Conservation (phyloP, 2,888 invertebrate species). For the Trichopoda pennipes region DNA sequence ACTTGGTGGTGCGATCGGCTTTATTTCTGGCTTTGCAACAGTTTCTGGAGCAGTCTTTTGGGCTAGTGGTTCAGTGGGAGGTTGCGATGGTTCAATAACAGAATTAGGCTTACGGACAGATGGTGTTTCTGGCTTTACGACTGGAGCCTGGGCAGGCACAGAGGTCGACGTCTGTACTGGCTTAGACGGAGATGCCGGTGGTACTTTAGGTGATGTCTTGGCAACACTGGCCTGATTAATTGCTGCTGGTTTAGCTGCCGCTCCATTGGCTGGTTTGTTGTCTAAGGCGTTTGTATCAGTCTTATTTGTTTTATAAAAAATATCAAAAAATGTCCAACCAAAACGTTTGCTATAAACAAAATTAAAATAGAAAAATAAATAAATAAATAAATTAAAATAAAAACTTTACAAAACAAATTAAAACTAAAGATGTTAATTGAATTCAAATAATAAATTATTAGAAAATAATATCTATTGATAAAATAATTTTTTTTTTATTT, state of each 20-base stretch:
- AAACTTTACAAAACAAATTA: constrained; percentile 17
- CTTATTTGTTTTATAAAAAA: constrained; percentile 76
- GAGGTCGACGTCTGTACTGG: constrained; percentile 33
- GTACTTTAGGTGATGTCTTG: constrained; percentile 49
- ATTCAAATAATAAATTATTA: not conserved
- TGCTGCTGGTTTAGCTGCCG: constrained; percentile 41
- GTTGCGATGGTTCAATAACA: constrained; percentile 19
- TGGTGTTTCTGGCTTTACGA: not conserved
- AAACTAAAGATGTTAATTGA: constrained; percentile 38
- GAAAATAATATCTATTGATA: constrained; percentile 2
- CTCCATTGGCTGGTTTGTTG: constrained; percentile 64
- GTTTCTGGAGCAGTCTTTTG: constrained; percentile 62
- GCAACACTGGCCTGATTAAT: constrained; percentile 34
- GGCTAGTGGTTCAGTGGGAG: constrained; percentile 2
- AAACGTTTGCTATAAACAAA: constrained; percentile 79
- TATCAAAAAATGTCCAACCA: constrained; percentile 79
- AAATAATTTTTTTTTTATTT: constrained; percentile 14
- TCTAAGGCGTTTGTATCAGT: constrained; percentile 74
- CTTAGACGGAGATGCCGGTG: constrained; percentile 49
- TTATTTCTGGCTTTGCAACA: constrained; percentile 59
- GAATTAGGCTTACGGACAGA: constrained; percentile 27
- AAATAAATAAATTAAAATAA: constrained; percentile 60
- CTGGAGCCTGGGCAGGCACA: constrained; percentile 51
- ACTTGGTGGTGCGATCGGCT: constrained; percentile 3
- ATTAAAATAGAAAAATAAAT: constrained; percentile 70